Base-by-base conservation (phyloP, 2,888 invertebrate genomes). In the Epistrophe grossulariae region DNA sequence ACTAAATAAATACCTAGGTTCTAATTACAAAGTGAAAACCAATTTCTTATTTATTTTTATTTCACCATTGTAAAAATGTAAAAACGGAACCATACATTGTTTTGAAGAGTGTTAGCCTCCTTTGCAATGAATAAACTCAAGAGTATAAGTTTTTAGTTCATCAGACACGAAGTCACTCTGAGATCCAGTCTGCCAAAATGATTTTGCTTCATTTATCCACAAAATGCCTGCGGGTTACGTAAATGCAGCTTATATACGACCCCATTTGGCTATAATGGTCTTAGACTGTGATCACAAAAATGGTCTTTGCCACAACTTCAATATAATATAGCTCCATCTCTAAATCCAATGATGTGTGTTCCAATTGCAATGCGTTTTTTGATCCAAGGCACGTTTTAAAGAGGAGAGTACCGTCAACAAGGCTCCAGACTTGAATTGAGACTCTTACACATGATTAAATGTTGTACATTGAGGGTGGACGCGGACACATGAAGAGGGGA, bases 201-300 rank as follows among this genome's bases (percentile, higher is more conserved):
- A 66, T 62, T 79, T 43, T 24, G 57, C 83, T 68, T 73, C 68
- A 79, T 43, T 73, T 78, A 83, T 38, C 52, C 38, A 60, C 78
- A 62, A 66, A 45, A 52, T 66, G 70, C 64, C 60, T 28, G 73
- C 59, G 45, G 79, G 64, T 84, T 84, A 84, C 84, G 79, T 79
- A 79, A 84, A 79, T 79, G 45, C 68, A 40, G 64, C 64, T 79
- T 60, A 60, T 24, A 24, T 24, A 19, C 50, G 64, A 74, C 79
- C 84, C 52, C 64, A 84, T 66, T 84, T 79, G 84, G 79, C 28
- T 62, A 24, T 59, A 79, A 79, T 74, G 50, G 45, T 38, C 52
- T 55, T 50, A 59, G 38, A 45, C 52, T 50, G 40, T 1, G 52
- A 10, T 17, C 28, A 31, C 31, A 38, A 52, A 70, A 52, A 70